Percentiles rank a stretch among this genome's conserved stretches.
Evolutionary conservation across 2,113 vertebrate genomes (phyloP).

Genomic region (Ceyx margarethae): DNA sequence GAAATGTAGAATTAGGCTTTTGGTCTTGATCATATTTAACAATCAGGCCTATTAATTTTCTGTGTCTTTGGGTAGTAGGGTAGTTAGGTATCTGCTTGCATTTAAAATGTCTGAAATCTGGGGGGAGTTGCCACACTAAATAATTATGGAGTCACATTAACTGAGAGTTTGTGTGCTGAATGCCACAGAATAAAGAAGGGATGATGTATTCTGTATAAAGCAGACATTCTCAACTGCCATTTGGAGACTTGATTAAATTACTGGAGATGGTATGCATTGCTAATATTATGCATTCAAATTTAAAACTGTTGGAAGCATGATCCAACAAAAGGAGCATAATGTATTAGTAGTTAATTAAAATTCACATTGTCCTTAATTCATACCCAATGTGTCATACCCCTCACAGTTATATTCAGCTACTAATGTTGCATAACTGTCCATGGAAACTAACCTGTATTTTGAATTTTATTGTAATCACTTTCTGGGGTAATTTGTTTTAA

Average conservation of each 20-base stretch:
- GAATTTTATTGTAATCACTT: not conserved
- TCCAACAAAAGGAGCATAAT: constrained; percentile 8
- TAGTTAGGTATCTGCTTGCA: not conserved
- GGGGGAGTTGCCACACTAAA: not conserved
- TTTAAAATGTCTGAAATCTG: not conserved
- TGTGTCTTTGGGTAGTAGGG: not conserved
- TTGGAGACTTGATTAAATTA: constrained; percentile 21
- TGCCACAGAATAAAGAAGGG: not conserved
- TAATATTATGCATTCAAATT: constrained; percentile 36
- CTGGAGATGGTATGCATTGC: not conserved
- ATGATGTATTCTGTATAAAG: not conserved
- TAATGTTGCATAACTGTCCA: not conserved
- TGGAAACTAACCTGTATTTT: constrained; percentile 9
- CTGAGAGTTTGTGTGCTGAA: not conserved
- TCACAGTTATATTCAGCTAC: constrained; percentile 1
- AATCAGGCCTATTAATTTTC: not conserved
- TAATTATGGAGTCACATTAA: not conserved
- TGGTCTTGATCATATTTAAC: not conserved
- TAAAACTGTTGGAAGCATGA: constrained; percentile 27
- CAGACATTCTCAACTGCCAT: not conserved
- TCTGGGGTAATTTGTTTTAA: not conserved
- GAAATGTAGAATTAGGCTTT: not conserved
- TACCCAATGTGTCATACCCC: not conserved
- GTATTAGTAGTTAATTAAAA: constrained; percentile 36
- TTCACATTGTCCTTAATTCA: constrained; percentile 36